Evolutionary conservation across 1,140 invertebrate species (phyloP), one percentile per base, ranked within the genome.

Genomic region (Chymomyza costata): DNA sequence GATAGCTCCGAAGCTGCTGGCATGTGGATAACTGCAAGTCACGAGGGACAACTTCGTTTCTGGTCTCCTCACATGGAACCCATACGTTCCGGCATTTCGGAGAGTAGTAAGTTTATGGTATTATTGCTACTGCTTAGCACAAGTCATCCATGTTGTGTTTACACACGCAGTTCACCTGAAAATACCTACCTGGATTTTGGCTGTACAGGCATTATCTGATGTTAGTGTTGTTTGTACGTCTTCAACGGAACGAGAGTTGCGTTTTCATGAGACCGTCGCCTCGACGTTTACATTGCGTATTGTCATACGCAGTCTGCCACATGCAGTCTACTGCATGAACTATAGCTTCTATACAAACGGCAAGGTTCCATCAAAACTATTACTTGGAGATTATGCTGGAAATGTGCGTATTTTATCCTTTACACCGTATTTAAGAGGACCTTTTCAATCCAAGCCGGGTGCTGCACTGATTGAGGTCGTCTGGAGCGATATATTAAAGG

Each of bases 251-350:
- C 82, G 89, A 1, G 91, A 92, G 70, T 67, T 93, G 7, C 86
- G 91, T 57, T 93, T 93, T 83, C 93, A 93, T 68, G 91, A 93
- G 64, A 91, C 89, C 8, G 90, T 89, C 1, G 91, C 90, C 3
- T 89, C 88, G 16, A 91, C 91, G 31, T 92, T 93, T 73, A 89
- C 89, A 16, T 78, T 92, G 7, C 87, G 91, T 43, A 88, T 92
- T 25, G 84, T 89, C 6, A 88, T 90, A 18, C 87, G 86, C 5
- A 89, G 87, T 31, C 83, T 90, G 64, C 88, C 90, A 3, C 86
- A 86, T 57, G 89, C 80, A 1, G 71, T 83, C n/a, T 73, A 65
- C 21, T 56, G 62, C 11, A 91, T 93, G 90, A 78, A 87, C 64
- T 93, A 92, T 71, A 87, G 88, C 44, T 92, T 92, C 65, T 85